Evolutionary conservation across 2,888 invertebrate genomes (phyloP).

Genomic region (Caenorhabditis auriculariae): DNA sequence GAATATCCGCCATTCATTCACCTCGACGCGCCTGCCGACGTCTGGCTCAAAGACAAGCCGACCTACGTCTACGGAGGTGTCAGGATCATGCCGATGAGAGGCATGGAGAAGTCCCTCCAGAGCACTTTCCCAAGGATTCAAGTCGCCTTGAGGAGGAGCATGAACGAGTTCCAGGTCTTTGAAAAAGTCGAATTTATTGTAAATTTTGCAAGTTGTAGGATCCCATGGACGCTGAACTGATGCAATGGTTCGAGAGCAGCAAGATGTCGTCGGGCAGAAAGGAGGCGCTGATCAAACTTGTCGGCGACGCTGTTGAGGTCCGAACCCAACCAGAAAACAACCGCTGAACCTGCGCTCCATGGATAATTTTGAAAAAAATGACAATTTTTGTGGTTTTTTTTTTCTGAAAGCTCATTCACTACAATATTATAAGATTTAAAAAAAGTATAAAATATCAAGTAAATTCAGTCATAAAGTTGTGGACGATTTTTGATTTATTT

Average conservation of each 20-base stretch:
- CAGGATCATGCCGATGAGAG: slow-evolving; percentile 67
- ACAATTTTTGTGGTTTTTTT: too few species aligned
- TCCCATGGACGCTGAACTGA: slow-evolving; percentile 72
- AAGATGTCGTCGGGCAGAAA: slow-evolving; percentile 74
- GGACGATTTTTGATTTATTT: too few species aligned
- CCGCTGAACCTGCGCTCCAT: too few species aligned
- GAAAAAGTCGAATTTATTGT: too few species aligned
- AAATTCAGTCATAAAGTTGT: too few species aligned
- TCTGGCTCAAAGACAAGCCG: slow-evolving; percentile 38
- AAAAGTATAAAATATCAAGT: too few species aligned
- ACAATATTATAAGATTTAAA: too few species aligned
- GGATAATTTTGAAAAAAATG: too few species aligned
- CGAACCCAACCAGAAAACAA: slow-evolving; percentile 70
- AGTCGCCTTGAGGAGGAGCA: slow-evolving; percentile 71
- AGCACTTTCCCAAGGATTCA: slow-evolving; percentile 74
- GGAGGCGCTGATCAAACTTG: slow-evolving; percentile 72
- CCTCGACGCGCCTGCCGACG: slow-evolving; percentile 47
- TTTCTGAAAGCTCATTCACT: too few species aligned
- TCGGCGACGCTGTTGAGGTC: slow-evolving; percentile 48
- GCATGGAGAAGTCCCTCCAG: slow-evolving; percentile 70
- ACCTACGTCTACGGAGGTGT: slow-evolving; percentile 46
- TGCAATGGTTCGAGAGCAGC: slow-evolving; percentile 71
- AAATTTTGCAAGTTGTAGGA: slow-evolving; percentile 65
- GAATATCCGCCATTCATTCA: slow-evolving; percentile 75
- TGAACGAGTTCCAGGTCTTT: slow-evolving; percentile 66